Conservation (phyloP, 2,888 invertebrate species). For the Caenorhabditis sinica region DNA sequence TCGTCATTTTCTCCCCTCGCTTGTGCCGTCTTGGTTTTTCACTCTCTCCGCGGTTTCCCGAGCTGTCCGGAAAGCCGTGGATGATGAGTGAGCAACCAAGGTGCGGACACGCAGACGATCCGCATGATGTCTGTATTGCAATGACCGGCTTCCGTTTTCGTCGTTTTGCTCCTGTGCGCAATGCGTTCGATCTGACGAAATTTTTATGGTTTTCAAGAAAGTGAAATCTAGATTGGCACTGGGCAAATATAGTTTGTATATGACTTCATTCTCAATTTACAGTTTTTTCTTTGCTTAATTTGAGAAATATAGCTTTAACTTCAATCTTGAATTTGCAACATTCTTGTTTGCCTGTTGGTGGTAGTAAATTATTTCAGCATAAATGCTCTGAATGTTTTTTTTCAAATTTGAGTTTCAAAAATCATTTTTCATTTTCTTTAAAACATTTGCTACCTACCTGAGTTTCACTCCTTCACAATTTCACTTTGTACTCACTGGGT, state of each 20-base stretch:
- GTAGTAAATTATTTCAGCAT: too few relatives aligned
- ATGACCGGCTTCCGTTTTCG: slow-evolving; percentile 60
- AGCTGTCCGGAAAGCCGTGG: slow-evolving; percentile 59
- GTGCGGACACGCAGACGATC: slow-evolving; percentile 55
- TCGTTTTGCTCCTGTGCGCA: slow-evolving; percentile 25
- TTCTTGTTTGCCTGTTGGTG: too few relatives aligned
- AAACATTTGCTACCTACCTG: slow-evolving; percentile 20
- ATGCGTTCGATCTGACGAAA: slow-evolving; percentile 29
- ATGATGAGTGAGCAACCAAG: slow-evolving; percentile 33
- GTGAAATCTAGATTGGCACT: not conserved
- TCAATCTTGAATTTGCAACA: too few relatives aligned
- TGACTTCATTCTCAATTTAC: too few relatives aligned
- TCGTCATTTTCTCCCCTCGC: slow-evolving; percentile 35
- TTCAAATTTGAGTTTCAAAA: not conserved
- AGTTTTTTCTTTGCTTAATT: not conserved
- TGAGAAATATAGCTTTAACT: too few relatives aligned
- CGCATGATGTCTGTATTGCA: slow-evolving; percentile 48
- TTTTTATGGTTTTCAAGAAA: slow-evolving; percentile 35
- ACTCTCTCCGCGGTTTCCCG: slow-evolving; percentile 34
- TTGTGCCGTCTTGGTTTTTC: slow-evolving; percentile 51
- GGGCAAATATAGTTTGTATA: not conserved
- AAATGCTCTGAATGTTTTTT: too few relatives aligned
- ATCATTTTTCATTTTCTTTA: not conserved
- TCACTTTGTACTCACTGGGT: slow-evolving; percentile 34
- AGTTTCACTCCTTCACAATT: slow-evolving; percentile 19